Evolutionary conservation across 2,888 invertebrate genomes (phyloP), one percentile per base, ranked within the genome.

Genomic region (Pristionchus arcanus): DNA sequence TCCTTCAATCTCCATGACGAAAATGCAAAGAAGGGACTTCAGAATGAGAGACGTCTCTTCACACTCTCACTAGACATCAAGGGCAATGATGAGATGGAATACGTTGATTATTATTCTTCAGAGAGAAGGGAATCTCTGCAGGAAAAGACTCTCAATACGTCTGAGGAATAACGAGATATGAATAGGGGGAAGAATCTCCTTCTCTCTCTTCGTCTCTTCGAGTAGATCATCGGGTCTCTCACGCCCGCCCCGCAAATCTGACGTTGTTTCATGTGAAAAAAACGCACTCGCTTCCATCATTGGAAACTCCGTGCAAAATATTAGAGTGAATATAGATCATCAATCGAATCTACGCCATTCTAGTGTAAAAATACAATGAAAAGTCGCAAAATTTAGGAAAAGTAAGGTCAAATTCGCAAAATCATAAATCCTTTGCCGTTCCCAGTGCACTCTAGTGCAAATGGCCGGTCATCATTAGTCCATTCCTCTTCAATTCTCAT

Each of bases 171-270:
- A 66, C 66, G n/a, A 28, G 28, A 28, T 66, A 66, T 66, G 66
- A 66, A 66, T 66, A 66, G 66, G 66, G 15, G 25, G 28, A 11
- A 66, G 28, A 63, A 1, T 63, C 63, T 7, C 42, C 11, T 9
- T 49, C 11, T 49, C 42, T 42, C 42, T 55, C 55, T 55, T 19
- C n/a, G n/a, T 59, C 59, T 59, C 59, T 59, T 25, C 66, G n/a
- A 66, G 71, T 71, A 34, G 71, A 34, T 71, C 71, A 71, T 34
- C 71, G 71, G 71, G 71, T 71, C 34, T 71, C 71, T 19, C 34
- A 71, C 71, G 71, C 31, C 31, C 71, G 71, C 31, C 31, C 16
- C 34, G 31, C n/a, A 28, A 34, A 71, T 71, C 71, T 71, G 71
- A 71, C 71, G 71, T 71, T 71, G 31, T 34, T 31, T 25, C 15